A percentile compares a stretch with the other conserved stretches of the same genome.
Evolutionary conservation across 2,888 invertebrate species (phyloP).

Genomic region (Pachycephus smyrnensis): DNA sequence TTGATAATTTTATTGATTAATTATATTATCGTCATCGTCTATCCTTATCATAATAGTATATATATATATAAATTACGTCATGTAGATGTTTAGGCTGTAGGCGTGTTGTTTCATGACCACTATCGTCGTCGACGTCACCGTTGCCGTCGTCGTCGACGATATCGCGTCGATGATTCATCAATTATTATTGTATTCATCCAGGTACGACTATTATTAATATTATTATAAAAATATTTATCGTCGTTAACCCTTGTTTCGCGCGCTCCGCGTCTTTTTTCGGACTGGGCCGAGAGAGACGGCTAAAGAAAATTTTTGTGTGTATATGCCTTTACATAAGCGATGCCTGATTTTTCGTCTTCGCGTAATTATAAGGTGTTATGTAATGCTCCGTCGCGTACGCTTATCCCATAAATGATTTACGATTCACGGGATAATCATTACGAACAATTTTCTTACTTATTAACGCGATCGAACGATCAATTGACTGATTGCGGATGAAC

Average conservation of each 20-base stretch:
- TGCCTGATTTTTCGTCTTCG: neutral
- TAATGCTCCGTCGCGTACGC: no score
- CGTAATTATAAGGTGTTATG: neutral
- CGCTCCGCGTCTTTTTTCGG: slow-evolving; percentile 18
- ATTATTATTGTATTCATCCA: slow-evolving; percentile 21
- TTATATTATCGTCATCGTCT: slow-evolving; percentile 12
- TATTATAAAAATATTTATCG: slow-evolving; percentile 45
- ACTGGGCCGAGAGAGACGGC: neutral
- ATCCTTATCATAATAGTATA: neutral
- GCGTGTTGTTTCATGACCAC: neutral
- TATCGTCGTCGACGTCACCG: neutral
- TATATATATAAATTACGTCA: neutral
- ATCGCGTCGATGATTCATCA: neutral
- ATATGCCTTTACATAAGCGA: neutral
- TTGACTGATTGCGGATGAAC: neutral
- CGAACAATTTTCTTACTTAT: neutral
- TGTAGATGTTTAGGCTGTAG: neutral
- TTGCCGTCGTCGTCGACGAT: neutral
- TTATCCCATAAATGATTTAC: neutral
- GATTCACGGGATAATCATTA: neutral
- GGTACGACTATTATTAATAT: slow-evolving; percentile 38
- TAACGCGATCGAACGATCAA: neutral
- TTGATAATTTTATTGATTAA: neutral
- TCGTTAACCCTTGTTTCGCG: slow-evolving; percentile 37
- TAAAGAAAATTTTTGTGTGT: neutral